A percentile compares a stretch with the other conserved stretches of the same genome.
Conservation (phyloP, 1,140 invertebrate genomes). For the Calycopis cecrops region DNA sequence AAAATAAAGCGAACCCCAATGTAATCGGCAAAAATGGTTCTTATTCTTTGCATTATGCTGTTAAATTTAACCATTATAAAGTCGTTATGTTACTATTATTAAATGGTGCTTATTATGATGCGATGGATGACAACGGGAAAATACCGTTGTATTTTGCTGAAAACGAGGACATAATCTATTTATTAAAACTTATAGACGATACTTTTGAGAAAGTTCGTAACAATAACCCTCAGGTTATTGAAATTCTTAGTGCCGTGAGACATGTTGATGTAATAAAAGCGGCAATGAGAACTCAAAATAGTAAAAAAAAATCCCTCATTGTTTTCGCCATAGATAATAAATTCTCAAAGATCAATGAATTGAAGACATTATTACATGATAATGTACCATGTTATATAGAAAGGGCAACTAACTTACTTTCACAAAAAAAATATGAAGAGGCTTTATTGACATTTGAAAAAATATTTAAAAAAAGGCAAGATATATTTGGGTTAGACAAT, state of each 20-base stretch:
- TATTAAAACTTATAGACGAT: not conserved
- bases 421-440: constrained; percentile 1
- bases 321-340: not conserved
- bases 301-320: not conserved
- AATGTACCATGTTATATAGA: not conserved
- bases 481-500: constrained; percentile 4
- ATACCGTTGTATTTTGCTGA: constrained; percentile 3
- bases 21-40: not conserved
- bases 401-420: not conserved
- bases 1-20: constrained; percentile 2
- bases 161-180: not conserved
- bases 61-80: not conserved
- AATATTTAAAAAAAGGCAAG: not conserved
- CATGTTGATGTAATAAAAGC: not conserved
- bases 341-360: not conserved
- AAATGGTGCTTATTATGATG: constrained; percentile 3
- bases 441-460: not conserved
- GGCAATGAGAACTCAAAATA: not conserved
- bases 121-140: not conserved
- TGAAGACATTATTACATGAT: not conserved
- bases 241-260: not conserved
- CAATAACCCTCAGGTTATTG: not conserved
- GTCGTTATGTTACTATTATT: not conserved
- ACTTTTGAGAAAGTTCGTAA: not conserved
- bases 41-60: not conserved